Evolutionary conservation across 2,797 vertebrate species (phyloP).

Genomic region (Chaunax sp.): DNA sequence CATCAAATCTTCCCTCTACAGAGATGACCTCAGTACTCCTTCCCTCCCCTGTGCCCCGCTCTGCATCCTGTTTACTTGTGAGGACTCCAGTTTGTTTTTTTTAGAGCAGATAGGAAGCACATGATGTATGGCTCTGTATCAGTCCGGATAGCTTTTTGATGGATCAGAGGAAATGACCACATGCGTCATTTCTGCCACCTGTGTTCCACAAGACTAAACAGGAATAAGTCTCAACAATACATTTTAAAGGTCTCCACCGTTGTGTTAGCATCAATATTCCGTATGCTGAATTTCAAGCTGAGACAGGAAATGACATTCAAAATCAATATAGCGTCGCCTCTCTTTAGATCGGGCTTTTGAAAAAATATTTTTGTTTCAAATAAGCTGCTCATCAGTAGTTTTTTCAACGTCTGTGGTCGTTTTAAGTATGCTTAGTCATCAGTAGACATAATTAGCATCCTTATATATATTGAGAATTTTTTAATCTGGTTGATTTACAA

Average conservation of each 20-base stretch:
- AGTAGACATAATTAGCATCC: neutral
- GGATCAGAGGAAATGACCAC: slow-evolving; percentile 56
- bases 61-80: slow-evolving; percentile 79
- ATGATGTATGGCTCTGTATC: slow-evolving; percentile 48
- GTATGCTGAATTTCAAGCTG: slow-evolving; percentile 38
- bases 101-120: slow-evolving; percentile 56
- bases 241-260: neutral
- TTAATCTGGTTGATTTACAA: neutral
- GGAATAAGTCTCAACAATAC: neutral
- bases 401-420: neutral
- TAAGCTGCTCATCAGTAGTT: neutral
- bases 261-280: slow-evolving; percentile 12
- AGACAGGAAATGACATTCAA: slow-evolving; percentile 14
- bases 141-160: slow-evolving; percentile 44
- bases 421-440: neutral
- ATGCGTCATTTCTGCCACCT: slow-evolving; percentile 28
- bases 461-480: neutral
- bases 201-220: slow-evolving; percentile 10
- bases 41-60: neutral
- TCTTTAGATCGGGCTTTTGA: neutral
- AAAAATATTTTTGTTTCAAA: neutral
- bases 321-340: neutral
- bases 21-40: slow-evolving; percentile 43
- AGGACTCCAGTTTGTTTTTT: slow-evolving; percentile 33
- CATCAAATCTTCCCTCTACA: slow-evolving; percentile 63